phyloP scores from a whole-genome alignment of 1,140 invertebrate genomes.

The Portunus trituberculatus region DNA sequence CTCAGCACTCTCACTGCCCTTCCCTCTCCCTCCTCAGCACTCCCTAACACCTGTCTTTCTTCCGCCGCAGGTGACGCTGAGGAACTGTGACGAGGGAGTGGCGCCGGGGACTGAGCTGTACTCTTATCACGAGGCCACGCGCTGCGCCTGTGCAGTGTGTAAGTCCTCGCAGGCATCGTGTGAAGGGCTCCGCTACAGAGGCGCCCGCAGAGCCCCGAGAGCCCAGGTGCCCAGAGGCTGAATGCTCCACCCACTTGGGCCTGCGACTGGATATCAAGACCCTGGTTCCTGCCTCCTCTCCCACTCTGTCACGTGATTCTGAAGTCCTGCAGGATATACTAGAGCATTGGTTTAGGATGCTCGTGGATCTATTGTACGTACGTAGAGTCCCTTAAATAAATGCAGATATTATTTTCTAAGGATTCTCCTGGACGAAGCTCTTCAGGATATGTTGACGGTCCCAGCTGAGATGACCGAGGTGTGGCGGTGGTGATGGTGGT shows the following conservation, averaged over 20 bases:
- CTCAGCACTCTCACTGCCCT: not conserved
- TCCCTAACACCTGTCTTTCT: not conserved
- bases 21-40: not conserved
- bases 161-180: constrained; percentile 82
- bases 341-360: not conserved
- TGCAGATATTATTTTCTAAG: not conserved
- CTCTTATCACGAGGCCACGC: constrained; percentile 84
- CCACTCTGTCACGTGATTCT: not conserved
- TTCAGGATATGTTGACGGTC: not conserved
- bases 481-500: not conserved
- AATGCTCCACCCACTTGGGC: not conserved
- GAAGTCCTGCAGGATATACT: not conserved
- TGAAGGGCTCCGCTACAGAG: constrained; percentile 80
- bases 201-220: constrained; percentile 72
- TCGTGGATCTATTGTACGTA: not conserved
- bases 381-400: not conserved
- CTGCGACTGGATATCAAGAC: not conserved
- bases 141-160: constrained; percentile 84
- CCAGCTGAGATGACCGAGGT: not conserved
- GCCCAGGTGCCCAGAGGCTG: constrained; percentile 60
- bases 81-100: constrained; percentile 85
- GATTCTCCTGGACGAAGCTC: not conserved
- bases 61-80: constrained; percentile 81
- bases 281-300: not conserved
- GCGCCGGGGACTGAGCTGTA: constrained; percentile 83